A percentile compares a stretch with the other conserved stretches of the same genome.
These are phyloP conservation scores for Nomia melanderi DNA, from an alignment of 1,140 invertebrate genomes.

Conservation along the genomic window DNA sequence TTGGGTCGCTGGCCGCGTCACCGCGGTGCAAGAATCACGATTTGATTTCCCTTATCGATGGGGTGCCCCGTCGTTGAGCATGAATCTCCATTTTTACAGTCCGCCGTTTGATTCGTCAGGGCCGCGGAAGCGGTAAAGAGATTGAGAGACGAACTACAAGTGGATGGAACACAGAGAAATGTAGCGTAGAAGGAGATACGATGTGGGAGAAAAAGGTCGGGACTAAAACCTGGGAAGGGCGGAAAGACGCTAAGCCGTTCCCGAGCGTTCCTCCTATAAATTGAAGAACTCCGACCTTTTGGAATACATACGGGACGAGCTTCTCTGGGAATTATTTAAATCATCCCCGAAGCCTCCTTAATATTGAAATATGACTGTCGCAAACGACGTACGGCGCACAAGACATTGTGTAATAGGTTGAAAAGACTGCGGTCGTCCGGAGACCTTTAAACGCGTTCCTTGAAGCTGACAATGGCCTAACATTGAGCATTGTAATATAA, in stretches of 20 bases:
- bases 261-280: conserved; percentile 74
- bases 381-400: neutral
- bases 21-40: conserved; percentile 39
- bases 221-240: conserved; percentile 35
- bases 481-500: too few relatives aligned
- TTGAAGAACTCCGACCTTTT: conserved; percentile 69
- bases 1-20: neutral
- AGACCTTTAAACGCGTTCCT: neutral
- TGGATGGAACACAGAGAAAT: conserved; percentile 60
- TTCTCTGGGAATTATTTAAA: conserved; percentile 74
- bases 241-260: conserved; percentile 59
- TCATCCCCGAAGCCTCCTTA: conserved; percentile 72
- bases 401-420: conserved; percentile 14
- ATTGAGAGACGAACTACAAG: conserved; percentile 45
- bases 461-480: too few relatives aligned
- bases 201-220: conserved; percentile 25
- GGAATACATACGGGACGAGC: conserved; percentile 46
- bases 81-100: conserved; percentile 55
- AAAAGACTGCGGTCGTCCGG: too few relatives aligned
- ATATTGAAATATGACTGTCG: conserved; percentile 70
- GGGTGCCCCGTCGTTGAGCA: conserved; percentile 32
- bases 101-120: conserved; percentile 31
- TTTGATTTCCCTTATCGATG: conserved; percentile 51
- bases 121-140: conserved; percentile 50
- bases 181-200: conserved; percentile 48